These are phyloP conservation scores for Macaca nemestrina DNA, from an alignment of 2,113 vertebrate species.

Conservation along the genomic window DNA sequence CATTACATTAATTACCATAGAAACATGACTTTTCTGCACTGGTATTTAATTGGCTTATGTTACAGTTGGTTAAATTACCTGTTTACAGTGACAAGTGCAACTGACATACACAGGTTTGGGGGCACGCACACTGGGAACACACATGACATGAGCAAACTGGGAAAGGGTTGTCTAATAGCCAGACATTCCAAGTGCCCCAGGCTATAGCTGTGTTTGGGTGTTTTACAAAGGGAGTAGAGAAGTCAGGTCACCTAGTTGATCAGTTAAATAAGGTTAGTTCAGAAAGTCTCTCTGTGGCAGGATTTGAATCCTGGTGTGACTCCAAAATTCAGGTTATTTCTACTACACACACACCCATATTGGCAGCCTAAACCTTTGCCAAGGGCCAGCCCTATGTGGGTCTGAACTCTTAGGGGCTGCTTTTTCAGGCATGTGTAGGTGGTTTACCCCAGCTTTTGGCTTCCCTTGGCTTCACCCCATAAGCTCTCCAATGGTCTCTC, in stretches of 20 bases:
- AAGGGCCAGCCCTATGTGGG: background rate
- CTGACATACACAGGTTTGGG: constrained; percentile 36
- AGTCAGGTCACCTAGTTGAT: background rate
- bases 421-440: accelerated
- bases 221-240: background rate
- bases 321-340: background rate
- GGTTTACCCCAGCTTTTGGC: background rate
- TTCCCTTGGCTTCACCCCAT: background rate
- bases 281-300: background rate
- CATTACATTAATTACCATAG: constrained; percentile 69
- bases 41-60: constrained; percentile 53
- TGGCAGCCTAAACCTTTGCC: background rate
- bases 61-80: constrained; percentile 65
- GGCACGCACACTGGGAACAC: background rate
- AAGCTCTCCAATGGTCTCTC: background rate
- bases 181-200: accelerated
- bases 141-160: background rate
- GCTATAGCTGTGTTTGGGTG: too few species aligned
- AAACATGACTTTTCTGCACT: constrained; percentile 56
- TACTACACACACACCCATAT: background rate
- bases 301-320: background rate
- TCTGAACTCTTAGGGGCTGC: background rate
- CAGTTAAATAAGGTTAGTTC: background rate
- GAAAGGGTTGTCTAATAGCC: background rate
- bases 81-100: constrained; percentile 41